These are phyloP conservation scores for Drosophila nannoptera DNA, from an alignment of 1,140 invertebrate genomes.

Conservation along the genomic window DNA sequence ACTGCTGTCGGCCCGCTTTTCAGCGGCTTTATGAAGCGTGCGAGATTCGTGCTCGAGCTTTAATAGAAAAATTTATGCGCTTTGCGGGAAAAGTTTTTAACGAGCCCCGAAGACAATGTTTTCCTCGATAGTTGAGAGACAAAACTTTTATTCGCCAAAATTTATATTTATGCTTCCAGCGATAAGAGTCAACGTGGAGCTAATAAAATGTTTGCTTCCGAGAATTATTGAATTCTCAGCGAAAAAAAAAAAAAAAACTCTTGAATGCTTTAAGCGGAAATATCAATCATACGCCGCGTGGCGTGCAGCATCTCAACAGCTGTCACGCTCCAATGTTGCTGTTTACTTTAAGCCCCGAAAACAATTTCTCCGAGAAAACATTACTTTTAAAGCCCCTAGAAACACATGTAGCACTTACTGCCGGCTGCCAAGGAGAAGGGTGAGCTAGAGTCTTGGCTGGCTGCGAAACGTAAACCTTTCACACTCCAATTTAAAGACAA, in stretches of 20 bases:
- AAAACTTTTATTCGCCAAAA: neutral
- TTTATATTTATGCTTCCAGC: slow-evolving; percentile 17
- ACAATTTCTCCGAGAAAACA: slow-evolving; percentile 63
- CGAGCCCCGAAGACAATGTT: slow-evolving; percentile 26
- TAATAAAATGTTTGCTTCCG: slow-evolving; percentile 21
- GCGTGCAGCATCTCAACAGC: slow-evolving; percentile 22
- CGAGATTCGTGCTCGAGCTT: slow-evolving; percentile 30
- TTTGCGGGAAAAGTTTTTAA: slow-evolving; percentile 26
- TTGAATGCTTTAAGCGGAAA: slow-evolving; percentile 15
- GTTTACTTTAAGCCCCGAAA: slow-evolving; percentile 47
- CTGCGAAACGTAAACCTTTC: slow-evolving; percentile 35
- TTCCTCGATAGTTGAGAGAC: slow-evolving; percentile 9
- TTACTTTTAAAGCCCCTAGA: slow-evolving; percentile 63
- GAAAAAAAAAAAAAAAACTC: too few species aligned
- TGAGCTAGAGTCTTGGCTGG: neutral
- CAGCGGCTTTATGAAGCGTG: slow-evolving; percentile 59
- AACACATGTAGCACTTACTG: slow-evolving; percentile 66
- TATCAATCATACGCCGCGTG: slow-evolving; percentile 59
- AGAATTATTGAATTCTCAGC: slow-evolving; percentile 25
- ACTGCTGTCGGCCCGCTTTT: slow-evolving; percentile 15
- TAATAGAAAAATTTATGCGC: slow-evolving; percentile 64
- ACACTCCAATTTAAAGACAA: slow-evolving; percentile 66
- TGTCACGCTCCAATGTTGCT: slow-evolving; percentile 19
- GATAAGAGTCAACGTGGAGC: slow-evolving; percentile 15
- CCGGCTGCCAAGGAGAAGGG: slow-evolving; percentile 1